These are phyloP conservation scores for Baryphthengus martii DNA, from an alignment of 2,113 vertebrate genomes.

Conservation along the genomic window DNA sequence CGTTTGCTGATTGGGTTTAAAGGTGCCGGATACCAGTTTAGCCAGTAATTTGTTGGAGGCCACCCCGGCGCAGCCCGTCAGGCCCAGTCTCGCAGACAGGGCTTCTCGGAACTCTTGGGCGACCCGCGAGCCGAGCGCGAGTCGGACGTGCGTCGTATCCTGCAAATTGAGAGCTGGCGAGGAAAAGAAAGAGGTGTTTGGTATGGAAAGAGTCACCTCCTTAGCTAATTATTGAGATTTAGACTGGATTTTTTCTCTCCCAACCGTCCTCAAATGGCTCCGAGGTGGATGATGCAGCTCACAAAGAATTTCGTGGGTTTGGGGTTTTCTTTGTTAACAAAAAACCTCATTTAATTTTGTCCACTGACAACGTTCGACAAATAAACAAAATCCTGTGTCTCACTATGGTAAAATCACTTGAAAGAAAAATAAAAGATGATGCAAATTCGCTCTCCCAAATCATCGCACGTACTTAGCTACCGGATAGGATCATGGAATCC, in stretches of 20 bases:
- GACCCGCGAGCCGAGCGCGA: slow-evolving; percentile 83
- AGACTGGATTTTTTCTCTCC: neutral
- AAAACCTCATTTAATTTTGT: neutral
- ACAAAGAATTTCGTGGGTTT: no score
- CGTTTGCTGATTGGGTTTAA: slow-evolving; percentile 92
- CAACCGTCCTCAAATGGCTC: no score
- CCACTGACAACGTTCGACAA: neutral
- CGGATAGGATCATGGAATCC: no score
- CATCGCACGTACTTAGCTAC: accelerated
- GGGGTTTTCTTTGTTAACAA: neutral
- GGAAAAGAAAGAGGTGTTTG: neutral
- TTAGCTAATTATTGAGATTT: neutral
- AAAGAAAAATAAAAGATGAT: neutral
- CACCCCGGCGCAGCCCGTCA: slow-evolving; percentile 86
- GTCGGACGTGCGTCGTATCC: slow-evolving; percentile 57
- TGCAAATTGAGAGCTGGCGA: slow-evolving; percentile 66
- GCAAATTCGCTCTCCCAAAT: neutral
- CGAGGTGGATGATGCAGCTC: no score
- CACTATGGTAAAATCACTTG: neutral
- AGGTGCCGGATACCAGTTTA: slow-evolving; percentile 85
- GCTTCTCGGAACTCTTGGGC: slow-evolving; percentile 81
- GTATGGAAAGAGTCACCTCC: neutral
- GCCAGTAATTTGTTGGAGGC: slow-evolving; percentile 85
- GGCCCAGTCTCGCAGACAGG: slow-evolving; percentile 72
- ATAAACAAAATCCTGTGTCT: neutral